These are phyloP conservation scores for Nicator chloris DNA, from an alignment of 2,113 vertebrate species.

Conservation along the genomic window DNA sequence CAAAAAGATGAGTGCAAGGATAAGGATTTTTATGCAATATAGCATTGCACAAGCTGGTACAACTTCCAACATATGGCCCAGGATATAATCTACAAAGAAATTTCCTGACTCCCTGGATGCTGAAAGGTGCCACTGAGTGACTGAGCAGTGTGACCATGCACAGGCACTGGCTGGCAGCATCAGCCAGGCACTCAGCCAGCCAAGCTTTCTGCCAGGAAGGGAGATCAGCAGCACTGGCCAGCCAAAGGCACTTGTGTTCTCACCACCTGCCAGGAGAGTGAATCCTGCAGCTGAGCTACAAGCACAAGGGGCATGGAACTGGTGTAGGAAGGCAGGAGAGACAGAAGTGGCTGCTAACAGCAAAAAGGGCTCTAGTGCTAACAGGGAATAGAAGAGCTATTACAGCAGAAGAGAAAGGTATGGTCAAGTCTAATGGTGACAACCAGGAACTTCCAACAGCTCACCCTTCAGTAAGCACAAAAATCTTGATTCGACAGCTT, in stretches of 20 bases:
- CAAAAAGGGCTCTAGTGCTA: not conserved
- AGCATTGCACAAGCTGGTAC: not conserved
- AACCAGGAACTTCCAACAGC: not conserved
- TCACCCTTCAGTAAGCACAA: not conserved
- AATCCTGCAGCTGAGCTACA: not conserved
- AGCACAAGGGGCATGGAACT: not conserved
- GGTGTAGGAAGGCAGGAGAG: not conserved
- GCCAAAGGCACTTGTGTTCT: not conserved
- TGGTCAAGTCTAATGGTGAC: not conserved
- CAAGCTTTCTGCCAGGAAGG: not conserved
- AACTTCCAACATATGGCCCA: not conserved
- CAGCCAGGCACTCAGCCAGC: not conserved
- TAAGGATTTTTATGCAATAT: not conserved
- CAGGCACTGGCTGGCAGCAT: not conserved
- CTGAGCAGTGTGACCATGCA: not conserved
- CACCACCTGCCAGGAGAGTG: not conserved
- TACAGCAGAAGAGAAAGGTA: not conserved
- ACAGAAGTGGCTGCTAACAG: not conserved
- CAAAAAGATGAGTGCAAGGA: not conserved
- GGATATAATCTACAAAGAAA: not conserved
- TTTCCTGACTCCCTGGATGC: not conserved
- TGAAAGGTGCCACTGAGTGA: not conserved
- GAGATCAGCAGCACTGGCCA: not conserved
- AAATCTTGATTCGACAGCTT: not conserved
- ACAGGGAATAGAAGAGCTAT: not conserved